Conservation (phyloP, 2,888 invertebrate genomes). For the Perdita meconis region DNA sequence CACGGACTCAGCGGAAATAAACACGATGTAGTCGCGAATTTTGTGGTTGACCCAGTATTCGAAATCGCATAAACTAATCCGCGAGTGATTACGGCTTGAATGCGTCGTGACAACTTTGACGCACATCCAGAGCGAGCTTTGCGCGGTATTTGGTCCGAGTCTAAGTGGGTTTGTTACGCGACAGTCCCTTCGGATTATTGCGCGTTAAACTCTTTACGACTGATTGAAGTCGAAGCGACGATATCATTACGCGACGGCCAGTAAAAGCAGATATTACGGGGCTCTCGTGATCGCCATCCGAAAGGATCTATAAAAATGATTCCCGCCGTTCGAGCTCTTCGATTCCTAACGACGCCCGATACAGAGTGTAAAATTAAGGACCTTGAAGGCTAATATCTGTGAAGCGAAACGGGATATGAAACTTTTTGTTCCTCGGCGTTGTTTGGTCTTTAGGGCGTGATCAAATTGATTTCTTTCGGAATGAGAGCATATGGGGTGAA, state of each 20-base stretch:
- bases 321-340: conserved; percentile 12
- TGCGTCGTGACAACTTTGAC: background rate
- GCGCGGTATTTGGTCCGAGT: conserved; percentile 13
- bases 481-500: background rate
- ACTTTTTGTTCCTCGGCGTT: too few relatives aligned
- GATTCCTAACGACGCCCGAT: conserved; percentile 16
- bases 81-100: background rate
- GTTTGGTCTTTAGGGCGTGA: background rate
- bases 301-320: conserved; percentile 45
- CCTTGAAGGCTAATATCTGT: background rate
- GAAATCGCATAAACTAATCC: background rate
- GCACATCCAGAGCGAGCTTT: background rate
- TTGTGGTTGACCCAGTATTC: background rate
- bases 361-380: background rate
- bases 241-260: conserved; percentile 25
- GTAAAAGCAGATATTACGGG: conserved; percentile 19
- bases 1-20: background rate
- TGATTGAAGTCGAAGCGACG: conserved; percentile 43
- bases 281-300: background rate
- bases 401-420: background rate
- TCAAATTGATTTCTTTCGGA: background rate
- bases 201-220: conserved; percentile 47
- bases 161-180: background rate
- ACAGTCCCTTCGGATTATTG: conserved; percentile 6
- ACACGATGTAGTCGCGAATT: background rate